Base-by-base conservation (phyloP, 2,888 invertebrate genomes). In the Bruchidius siliquastri region DNA sequence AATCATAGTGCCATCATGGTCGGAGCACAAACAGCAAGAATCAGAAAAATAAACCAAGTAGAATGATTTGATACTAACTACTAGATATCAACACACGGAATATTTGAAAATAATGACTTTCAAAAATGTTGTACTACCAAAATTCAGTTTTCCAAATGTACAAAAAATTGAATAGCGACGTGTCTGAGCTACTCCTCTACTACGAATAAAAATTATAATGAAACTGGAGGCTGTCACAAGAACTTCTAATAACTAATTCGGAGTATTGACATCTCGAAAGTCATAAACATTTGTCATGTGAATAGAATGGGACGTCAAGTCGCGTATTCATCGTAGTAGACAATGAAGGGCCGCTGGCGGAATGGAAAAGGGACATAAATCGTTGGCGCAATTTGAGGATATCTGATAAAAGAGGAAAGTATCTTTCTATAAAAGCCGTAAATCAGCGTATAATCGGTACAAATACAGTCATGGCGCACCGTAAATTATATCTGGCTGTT, bases 401-500 rank as follows among this genome's bases (percentile, higher is more conserved):
- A 49, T 49, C 79, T 76, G 79, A 80, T 81, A 81, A 82, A 81
- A 82, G 79, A 80, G 80, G 80, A 81, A 81, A 81, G 79, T 81
- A 81, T 81, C 81, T 81, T 81, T 79, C 79, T 78, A 76, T 77
- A 77, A 79, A 79, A 73, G 72, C 78, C 76, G 81, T 83, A 83
- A 83, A 83, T 83, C 82, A 81, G 73, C 68, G 32, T 79, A 80
- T 83, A 83, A 83, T 83, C 82, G 82, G 80, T 82, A 80, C 82
- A 82, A 83, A 82, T 82, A 79, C 81, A 81, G 81, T 81, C 82
- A 82, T 81, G 80, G 81, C 79, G 81, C 77, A 81, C 83, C 81
- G 83, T 85, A 85, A 85, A 85, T 85, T 84, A 83, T 49, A 49
- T 49, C 82, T 82, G 21, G 83, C 83, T 83, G 85, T 85, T 85